phyloP scores from a whole-genome alignment of 2,888 invertebrate genomes.

The Pomacea canaliculata region DNA sequence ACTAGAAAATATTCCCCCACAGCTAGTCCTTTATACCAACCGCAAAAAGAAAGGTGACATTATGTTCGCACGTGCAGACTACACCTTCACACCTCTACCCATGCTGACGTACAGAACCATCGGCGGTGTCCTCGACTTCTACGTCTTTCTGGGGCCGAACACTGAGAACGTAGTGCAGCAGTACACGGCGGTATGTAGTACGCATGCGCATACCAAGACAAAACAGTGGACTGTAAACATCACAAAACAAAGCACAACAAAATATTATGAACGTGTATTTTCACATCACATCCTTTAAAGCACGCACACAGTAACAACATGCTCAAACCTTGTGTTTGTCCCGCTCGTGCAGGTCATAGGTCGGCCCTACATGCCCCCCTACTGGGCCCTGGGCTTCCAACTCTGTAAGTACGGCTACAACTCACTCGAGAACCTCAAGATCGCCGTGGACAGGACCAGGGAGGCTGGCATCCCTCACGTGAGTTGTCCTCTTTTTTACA shows the following conservation, averaged over 20 bases:
- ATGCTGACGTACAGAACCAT: conserved; percentile 85
- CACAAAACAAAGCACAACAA: too few relatives aligned
- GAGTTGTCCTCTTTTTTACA: conserved; percentile 27
- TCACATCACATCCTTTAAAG: too few relatives aligned
- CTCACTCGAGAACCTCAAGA: conserved; percentile 49
- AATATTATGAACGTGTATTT: too few relatives aligned
- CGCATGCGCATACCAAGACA: neutral
- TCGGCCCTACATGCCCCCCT: conserved; percentile 84
- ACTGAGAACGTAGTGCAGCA: conserved; percentile 72
- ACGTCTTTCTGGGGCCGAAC: conserved; percentile 82
- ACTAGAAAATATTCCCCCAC: too few relatives aligned
- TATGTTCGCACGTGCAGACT: conserved; percentile 44
- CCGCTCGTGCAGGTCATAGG: conserved; percentile 73
- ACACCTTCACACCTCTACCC: conserved; percentile 76
- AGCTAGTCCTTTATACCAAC: too few relatives aligned
- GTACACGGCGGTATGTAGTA: conserved; percentile 55
- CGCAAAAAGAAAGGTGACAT: too few relatives aligned
- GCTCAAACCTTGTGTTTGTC: too few relatives aligned
- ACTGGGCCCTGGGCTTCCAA: conserved; percentile 91
- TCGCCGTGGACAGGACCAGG: conserved; percentile 60
- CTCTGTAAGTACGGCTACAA: conserved; percentile 78
- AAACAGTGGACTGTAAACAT: too few relatives aligned
- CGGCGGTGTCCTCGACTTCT: conserved; percentile 86
- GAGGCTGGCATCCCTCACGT: conserved; percentile 62
- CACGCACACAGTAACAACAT: too few relatives aligned